These are phyloP conservation scores for Petrocephalus schoutedeni DNA, from an alignment of 2,797 vertebrate species.

Conservation along the genomic window DNA sequence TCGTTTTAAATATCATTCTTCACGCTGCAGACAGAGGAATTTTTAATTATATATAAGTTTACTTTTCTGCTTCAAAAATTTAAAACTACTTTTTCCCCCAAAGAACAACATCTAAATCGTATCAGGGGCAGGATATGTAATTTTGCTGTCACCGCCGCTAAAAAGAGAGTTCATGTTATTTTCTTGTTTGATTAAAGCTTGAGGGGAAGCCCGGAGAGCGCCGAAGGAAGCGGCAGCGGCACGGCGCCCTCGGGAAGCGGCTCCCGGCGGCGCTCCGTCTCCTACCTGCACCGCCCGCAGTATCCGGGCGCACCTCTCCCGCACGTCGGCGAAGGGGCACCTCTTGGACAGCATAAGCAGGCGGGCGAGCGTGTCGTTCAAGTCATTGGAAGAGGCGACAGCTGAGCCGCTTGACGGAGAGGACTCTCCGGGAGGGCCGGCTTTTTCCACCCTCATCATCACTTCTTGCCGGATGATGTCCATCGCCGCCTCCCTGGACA, in stretches of 20 bases:
- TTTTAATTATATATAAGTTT: neutral
- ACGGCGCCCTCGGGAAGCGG: neutral
- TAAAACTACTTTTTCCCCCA: neutral
- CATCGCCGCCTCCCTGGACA: constrained; percentile 69
- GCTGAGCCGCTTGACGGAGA: constrained; percentile 33
- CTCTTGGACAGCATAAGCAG: constrained; percentile 86
- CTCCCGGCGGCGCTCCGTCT: neutral
- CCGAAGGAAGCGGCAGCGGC: neutral
- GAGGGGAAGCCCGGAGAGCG: neutral
- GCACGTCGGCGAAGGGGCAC: constrained; percentile 83
- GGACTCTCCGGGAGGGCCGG: constrained; percentile 46
- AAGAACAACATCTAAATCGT: neutral
- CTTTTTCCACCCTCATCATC: constrained; percentile 65
- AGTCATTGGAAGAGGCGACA: constrained; percentile 50
- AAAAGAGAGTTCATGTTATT: neutral
- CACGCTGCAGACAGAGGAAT: neutral
- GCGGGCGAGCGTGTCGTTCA: constrained; percentile 75
- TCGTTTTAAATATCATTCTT: neutral
- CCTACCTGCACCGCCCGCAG: constrained; percentile 79
- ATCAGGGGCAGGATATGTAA: neutral
- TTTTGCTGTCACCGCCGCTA: neutral
- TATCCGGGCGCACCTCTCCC: constrained; percentile 67
- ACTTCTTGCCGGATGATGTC: constrained; percentile 74
- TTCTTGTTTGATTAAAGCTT: neutral
- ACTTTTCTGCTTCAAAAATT: neutral